Evolutionary conservation across 2,113 vertebrate genomes (phyloP).

Genomic region (Monopterus albus): DNA sequence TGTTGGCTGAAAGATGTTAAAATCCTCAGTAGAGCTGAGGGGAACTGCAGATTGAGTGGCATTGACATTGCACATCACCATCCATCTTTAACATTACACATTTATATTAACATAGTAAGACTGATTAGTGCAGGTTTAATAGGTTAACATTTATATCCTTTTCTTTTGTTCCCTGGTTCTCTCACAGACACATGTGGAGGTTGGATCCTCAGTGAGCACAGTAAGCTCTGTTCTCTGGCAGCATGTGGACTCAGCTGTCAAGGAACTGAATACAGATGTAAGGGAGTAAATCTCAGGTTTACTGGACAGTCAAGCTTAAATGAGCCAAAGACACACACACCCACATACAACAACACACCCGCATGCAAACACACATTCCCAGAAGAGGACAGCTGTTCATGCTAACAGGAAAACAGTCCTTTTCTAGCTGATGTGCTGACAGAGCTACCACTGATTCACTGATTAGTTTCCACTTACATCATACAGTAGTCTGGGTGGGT

Average conservation of each 20-base stretch:
- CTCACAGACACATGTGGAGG: not conserved
- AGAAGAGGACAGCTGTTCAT: slow-evolving; percentile 34
- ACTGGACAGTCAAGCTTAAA: not conserved
- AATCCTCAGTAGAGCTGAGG: too few species aligned
- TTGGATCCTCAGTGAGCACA: slow-evolving; percentile 5
- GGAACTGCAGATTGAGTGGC: not conserved
- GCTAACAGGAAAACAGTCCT: slow-evolving; percentile 31
- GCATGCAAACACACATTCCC: not conserved
- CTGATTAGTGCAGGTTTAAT: not conserved
- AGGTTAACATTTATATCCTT: not conserved
- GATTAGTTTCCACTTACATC: slow-evolving; percentile 6
- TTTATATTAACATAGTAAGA: too few species aligned
- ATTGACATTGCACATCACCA: not conserved
- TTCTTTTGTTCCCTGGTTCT: not conserved
- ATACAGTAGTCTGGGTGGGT: slow-evolving; percentile 3
- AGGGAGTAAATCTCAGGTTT: slow-evolving; percentile 11
- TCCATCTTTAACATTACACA: too few species aligned
- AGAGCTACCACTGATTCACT: slow-evolving; percentile 12
- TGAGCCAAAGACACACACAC: slow-evolving; percentile 9
- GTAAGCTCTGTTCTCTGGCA: slow-evolving; percentile 31
- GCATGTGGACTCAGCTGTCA: slow-evolving; percentile 29
- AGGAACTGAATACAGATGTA: slow-evolving; percentile 29
- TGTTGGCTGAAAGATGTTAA: too few species aligned
- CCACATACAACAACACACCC: not conserved
- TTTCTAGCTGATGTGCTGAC: slow-evolving; percentile 30